Evolutionary conservation across 2,888 invertebrate genomes (phyloP), one percentile per base, ranked within the genome.

Genomic region (Pseudolycoriella hygida): DNA sequence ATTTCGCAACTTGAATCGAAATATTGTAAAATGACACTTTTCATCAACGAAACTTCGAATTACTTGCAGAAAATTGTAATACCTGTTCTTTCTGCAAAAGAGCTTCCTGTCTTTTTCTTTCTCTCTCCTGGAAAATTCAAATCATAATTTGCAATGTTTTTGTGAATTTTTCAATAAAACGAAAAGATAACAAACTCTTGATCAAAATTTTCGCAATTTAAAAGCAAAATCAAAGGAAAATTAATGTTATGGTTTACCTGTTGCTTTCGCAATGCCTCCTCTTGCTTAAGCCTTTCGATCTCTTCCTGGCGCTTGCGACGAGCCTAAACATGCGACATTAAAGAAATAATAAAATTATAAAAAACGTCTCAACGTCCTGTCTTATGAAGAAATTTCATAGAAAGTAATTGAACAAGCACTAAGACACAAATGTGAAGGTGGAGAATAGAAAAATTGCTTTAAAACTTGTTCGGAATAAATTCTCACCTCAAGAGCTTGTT

Each of bases 81-180:
- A 89, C 89, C 84, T 90, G 90, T 69, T 90, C 89, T 69, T 89
- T 89, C 54, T 88, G 70, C 59, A 89, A 73, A 52, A 86, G 80
- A 43, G 86, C 81, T 61, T 90, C 89, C 60, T 90, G 88, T 57
- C 88, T 71, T 67, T 90, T 89, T 59, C 88, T 67, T 68, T 92
- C 90, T 61, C 87, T 76, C 64, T 92, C 90, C 90, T 90, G 73
- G 47, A 78, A 57, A 51, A 43, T 39, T 25, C 31, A 43, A 32
- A 20, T 20, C 15, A 44, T 25, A 25, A 25, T 6, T 25, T 25
- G 25, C 25, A 25, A 25, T 25, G n/a, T n/a, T n/a, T n/a, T n/a
- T n/a, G 25, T 25, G 25, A 25, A 25, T 25, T 8, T 8, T 25
- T 25, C 25, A 25, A 8, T 25, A 25, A 25, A 25, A 25, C 25